Percentiles rank a stretch among this genome's conserved stretches.
Conservation (phyloP, 53 echinoderm and acorn worm genomes). For the Mesocentrotus franciscanus region DNA sequence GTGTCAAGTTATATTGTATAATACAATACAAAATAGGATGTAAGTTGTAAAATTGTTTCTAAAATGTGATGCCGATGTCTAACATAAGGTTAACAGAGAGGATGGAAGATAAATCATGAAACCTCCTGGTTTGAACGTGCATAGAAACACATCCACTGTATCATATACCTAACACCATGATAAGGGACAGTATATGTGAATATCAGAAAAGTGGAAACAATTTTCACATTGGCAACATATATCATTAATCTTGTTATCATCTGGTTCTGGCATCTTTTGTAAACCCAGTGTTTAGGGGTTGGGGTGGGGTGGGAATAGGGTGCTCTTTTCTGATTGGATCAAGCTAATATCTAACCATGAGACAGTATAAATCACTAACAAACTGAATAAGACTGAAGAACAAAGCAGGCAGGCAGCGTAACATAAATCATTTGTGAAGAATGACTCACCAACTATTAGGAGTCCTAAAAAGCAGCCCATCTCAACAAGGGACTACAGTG, state of each 20-base stretch:
- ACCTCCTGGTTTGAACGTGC: too few species aligned
- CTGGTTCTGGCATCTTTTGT: neutral
- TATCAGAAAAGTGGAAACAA: neutral
- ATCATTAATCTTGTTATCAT: neutral
- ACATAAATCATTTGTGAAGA: constrained; percentile 4
- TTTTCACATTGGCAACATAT: neutral
- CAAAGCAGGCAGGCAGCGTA: neutral
- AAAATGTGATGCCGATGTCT: too few species aligned
- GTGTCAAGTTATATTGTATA: too few species aligned
- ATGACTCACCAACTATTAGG: constrained; percentile 23
- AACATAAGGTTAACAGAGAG: too few species aligned
- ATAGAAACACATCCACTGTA: too few species aligned
- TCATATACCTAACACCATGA: too few species aligned
- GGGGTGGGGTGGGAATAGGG: neutral
- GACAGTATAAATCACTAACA: neutral
- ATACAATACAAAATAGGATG: too few species aligned
- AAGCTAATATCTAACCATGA: neutral
- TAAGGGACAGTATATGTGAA: neutral
- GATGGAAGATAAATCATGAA: too few species aligned
- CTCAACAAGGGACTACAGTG: neutral
- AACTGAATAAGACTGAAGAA: neutral
- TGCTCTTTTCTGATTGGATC: neutral
- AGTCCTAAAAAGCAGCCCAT: neutral
- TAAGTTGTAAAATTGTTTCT: too few species aligned
- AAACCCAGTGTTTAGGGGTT: neutral